Evolutionary conservation across 2,797 vertebrate species (phyloP).

Genomic region (Myotis vivesi): DNA sequence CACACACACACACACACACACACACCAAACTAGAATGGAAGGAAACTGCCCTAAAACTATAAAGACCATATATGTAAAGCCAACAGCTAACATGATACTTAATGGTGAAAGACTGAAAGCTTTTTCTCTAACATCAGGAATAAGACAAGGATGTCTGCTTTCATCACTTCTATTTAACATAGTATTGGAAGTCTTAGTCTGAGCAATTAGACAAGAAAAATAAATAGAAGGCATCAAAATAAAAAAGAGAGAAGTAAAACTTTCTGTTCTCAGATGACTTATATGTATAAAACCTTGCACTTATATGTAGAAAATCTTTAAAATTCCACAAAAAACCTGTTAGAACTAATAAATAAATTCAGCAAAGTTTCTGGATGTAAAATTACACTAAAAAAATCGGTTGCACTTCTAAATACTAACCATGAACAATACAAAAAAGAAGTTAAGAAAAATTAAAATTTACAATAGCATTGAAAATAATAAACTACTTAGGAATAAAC

Average conservation of each 20-base stretch:
- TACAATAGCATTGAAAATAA: not conserved
- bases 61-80: not conserved
- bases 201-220: not conserved
- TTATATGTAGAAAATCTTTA: not conserved
- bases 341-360: not conserved
- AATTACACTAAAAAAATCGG: not conserved
- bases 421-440: not conserved
- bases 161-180: not conserved
- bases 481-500: not conserved
- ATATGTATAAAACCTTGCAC: not conserved
- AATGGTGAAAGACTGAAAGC: not conserved
- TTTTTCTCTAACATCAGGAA: not conserved
- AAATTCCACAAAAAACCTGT: not conserved
- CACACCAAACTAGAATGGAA: not conserved
- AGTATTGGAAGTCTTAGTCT: not conserved
- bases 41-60: not conserved
- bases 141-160: not conserved
- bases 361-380: not conserved
- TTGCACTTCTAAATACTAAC: not conserved
- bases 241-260: not conserved
- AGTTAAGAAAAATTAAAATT: not conserved
- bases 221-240: not conserved
- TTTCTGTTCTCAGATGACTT: not conserved
- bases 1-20: not conserved
- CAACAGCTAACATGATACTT: not conserved